Evolutionary conservation across 2,113 vertebrate species (phyloP), one percentile per base, ranked within the genome.

Genomic region (Seriola quinqueradiata): DNA sequence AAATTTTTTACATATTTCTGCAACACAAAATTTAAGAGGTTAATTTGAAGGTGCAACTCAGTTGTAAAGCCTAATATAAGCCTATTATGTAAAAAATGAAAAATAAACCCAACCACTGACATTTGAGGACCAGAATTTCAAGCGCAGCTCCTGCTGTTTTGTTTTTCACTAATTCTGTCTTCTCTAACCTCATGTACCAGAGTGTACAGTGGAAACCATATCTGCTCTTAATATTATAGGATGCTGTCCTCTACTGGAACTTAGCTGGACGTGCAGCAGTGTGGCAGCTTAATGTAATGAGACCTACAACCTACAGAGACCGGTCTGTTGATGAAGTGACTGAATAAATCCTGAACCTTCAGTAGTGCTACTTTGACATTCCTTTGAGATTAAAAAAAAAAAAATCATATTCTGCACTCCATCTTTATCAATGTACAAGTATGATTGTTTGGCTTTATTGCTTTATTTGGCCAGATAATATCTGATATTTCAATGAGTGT

Each of bases 181-280:
- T 25, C 25, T 25, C 34, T 36, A 36, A 36, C 34, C 34, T 4
- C 34, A 36, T 4, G 34, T 36, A 36, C 4, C 34, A 36, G 34
- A 36, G 5, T 36, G 9, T 13, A 44, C 23, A 23, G 3, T 17
- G 14, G 34, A 54, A 17, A 54, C 32, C 23, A 0, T 55, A n/a
- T 44, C 50, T 32, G 19, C 40, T 71, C 9, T 23, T 23, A 80
- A 61, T n/a, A 54, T 69, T 48, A 79, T 44, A 42, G 21, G 40
- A 5, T 79, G 77, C 77, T 25, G 86, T 34, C 89, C 89, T 90
- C 92, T 86, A 65, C 79, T 86, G 87, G 75, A 65, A 11, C 14
- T 40, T 4, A 70, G 48, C 21, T 65, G 17, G 38, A 79, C 75
- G 69, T 87, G 69, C 79, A 71, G 0, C 5, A 77, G 23, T 0